Base-by-base conservation (phyloP, 2,113 vertebrate species). In the Natator depressus region DNA sequence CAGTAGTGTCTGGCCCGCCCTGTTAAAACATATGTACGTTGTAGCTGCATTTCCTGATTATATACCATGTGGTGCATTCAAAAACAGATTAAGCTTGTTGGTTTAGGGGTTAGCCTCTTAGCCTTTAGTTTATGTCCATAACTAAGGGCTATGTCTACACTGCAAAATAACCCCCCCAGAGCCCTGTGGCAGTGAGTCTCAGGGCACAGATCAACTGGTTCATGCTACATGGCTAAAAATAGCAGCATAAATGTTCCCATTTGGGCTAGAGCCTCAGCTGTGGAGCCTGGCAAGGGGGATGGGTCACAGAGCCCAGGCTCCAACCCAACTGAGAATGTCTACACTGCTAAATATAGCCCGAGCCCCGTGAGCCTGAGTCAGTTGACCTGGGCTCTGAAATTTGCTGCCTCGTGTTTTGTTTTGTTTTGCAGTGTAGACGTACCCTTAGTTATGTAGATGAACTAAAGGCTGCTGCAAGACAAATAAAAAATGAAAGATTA, bases 381-480 rank as follows among this genome's bases (percentile, higher is more conserved):
- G 35, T 69, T 69, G 62, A 69, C 35, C 16, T 14, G 35, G 62
- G 31, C 16, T 35, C 7, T 35, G 62, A 65, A n/a, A n/a, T n/a
- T n/a, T n/a, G 65, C 31, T 69, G 35, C 7, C 6, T 20, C 7
- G 17, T 69, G 65, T 69, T 69, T 69, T n/a, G 16, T 65, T 35
- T 35, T 65, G 7, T 65, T n/a, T 69, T 69, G 62, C 62, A 69
- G 9, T 20, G 17, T 22, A 72, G 65, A 22, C 5, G 65, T n/a
- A 38, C n/a, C 35, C 65, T 87, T 87, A 87, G 47, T n/a, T 80
- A 0, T 19, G 6, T 12, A 29, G 22, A 87, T 90, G 84, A 20
- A 84, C 31, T 81, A 89, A 57, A 86, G 53, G 24, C 55, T 89
- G 91, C 80, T 95, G 80, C 84, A 90, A 93, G 72, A 38, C 19